Conservation (phyloP, 2,797 vertebrate species). For the Danio jaintianensis region DNA sequence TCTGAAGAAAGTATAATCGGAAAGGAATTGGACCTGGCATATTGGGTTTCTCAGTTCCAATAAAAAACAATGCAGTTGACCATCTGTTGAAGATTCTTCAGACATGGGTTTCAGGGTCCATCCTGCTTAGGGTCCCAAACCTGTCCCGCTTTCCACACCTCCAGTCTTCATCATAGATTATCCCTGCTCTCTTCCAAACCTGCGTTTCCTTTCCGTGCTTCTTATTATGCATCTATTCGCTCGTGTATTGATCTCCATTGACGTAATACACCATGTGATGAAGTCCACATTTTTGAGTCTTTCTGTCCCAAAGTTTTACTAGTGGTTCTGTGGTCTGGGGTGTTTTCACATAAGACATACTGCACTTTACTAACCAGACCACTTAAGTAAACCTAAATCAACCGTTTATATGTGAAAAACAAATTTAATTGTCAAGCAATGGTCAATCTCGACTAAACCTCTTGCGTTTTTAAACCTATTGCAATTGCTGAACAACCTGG, state of each 20-base stretch:
- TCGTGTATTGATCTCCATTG: constrained; percentile 85
- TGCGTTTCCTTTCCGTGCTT: constrained; percentile 91
- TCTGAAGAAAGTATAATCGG: no score
- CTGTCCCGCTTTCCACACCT: constrained; percentile 86
- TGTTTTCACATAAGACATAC: constrained; percentile 80
- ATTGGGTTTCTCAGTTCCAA: no score
- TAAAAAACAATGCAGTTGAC: no score
- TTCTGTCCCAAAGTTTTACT: constrained; percentile 78
- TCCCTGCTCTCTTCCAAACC: constrained; percentile 80
- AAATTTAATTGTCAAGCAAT: not conserved
- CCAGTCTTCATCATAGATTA: constrained; percentile 88
- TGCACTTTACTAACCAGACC: not conserved
- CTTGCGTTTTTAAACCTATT: no score
- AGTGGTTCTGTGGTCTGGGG: constrained; percentile 60
- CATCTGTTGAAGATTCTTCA: no score
- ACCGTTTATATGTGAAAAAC: not conserved
- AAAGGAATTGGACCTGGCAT: no score
- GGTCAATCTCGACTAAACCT: not conserved
- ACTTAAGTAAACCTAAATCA: not conserved
- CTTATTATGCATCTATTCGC: constrained; percentile 88
- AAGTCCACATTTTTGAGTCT: constrained; percentile 83
- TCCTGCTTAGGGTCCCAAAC: constrained; percentile 83
- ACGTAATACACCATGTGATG: constrained; percentile 79
- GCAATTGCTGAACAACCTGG: not conserved
- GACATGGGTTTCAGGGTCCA: constrained; percentile 69